A percentile compares a stretch with the other conserved stretches of the same genome.
Evolutionary conservation across 2,888 invertebrate genomes (phyloP).

Genomic region (Miltochrista miniata): DNA sequence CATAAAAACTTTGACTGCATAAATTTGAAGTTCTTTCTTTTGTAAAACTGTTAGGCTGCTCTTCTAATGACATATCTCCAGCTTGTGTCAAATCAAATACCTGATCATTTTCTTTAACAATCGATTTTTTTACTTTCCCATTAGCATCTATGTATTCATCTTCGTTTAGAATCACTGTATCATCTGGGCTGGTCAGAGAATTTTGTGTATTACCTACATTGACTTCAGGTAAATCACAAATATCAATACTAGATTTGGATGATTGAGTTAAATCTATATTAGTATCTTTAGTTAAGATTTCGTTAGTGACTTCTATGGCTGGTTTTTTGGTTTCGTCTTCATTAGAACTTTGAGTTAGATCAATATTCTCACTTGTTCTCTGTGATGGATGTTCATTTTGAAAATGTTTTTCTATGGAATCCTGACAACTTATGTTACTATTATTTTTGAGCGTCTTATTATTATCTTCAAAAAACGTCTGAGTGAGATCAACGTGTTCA

Average conservation of each 20-base stretch:
- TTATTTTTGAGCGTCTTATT: too few species aligned
- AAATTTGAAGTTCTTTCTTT: slow-evolving; percentile 5
- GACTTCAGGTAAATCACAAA: slow-evolving; percentile 54
- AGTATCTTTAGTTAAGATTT: slow-evolving; percentile 12
- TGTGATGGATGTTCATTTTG: too few species aligned
- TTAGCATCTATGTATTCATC: slow-evolving; percentile 32
- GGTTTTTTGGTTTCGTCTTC: slow-evolving; percentile 11
- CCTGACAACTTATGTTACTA: background rate
- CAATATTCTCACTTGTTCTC: slow-evolving; percentile 38
- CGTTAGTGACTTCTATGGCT: slow-evolving; percentile 7
- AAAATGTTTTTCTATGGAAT: background rate
- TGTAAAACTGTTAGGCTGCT: background rate
- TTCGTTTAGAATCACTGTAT: slow-evolving; percentile 47
- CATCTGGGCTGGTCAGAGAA: slow-evolving; percentile 35
- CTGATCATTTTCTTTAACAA: slow-evolving; percentile 1
- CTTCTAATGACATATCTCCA: slow-evolving; percentile 9
- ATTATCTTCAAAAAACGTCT: background rate
- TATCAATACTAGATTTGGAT: slow-evolving; percentile 45
- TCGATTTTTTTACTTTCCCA: slow-evolving; percentile 12
- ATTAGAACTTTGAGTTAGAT: slow-evolving; percentile 50
- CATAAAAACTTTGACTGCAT: slow-evolving; percentile 44
- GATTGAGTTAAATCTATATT: slow-evolving; percentile 61
- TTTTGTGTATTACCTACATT: slow-evolving; percentile 39
- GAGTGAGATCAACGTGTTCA: background rate
- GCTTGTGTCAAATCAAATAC: slow-evolving; percentile 39